Conservation (phyloP, 2,797 vertebrate species). For the Pipistrellus pipistrellus region DNA sequence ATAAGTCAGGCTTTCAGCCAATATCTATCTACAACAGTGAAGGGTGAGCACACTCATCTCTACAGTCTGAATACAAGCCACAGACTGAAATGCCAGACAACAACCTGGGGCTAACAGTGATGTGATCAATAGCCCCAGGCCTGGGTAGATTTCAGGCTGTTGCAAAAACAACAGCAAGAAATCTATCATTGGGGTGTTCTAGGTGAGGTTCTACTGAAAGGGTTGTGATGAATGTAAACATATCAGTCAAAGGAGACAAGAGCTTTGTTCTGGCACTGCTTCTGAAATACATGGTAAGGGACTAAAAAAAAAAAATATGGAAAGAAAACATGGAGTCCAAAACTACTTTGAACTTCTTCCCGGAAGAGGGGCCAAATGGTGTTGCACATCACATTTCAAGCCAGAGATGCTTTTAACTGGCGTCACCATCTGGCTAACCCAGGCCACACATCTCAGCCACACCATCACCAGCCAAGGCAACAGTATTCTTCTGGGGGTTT, state of each 20-base stretch:
- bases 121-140: not conserved
- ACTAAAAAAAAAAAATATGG: constrained; percentile 59
- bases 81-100: not conserved
- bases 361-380: constrained; percentile 49
- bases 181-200: not conserved
- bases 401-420: not conserved
- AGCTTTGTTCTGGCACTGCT: not conserved
- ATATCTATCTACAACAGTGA: not conserved
- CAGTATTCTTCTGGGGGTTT: too few relatives aligned
- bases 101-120: not conserved
- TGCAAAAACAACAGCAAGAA: constrained; percentile 17
- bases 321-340: not conserved
- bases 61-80: not conserved
- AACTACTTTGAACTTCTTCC: constrained; percentile 6
- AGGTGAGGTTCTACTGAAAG: constrained; percentile 50
- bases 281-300: not conserved
- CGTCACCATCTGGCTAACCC: not conserved
- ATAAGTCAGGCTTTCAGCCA: constrained; percentile 13
- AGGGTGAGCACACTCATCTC: not conserved
- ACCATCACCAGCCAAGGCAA: not conserved
- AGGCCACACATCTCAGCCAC: not conserved
- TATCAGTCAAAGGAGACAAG: not conserved
- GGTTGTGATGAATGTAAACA: not conserved
- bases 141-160: not conserved
- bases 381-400: constrained; percentile 14